These are phyloP conservation scores for Agelastica alni DNA, from an alignment of 2,888 invertebrate species.

Conservation along the genomic window DNA sequence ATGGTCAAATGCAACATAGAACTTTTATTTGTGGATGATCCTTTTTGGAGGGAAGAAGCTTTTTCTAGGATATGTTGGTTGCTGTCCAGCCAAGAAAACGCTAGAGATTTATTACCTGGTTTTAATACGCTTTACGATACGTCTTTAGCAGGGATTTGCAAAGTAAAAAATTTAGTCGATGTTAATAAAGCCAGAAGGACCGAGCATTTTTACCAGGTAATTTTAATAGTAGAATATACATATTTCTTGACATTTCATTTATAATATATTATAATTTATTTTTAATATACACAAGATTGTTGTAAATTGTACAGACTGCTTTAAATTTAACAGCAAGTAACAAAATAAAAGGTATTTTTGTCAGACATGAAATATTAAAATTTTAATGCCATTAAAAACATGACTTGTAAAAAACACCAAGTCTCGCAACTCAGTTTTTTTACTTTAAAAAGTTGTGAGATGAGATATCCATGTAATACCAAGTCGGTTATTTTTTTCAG, in stretches of 20 bases:
- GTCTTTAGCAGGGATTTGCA: constrained; percentile 56
- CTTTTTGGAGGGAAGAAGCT: constrained; percentile 58
- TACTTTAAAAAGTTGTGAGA: too few species aligned
- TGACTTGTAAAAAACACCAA: too few species aligned
- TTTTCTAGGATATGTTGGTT: constrained; percentile 60
- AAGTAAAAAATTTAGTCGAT: constrained; percentile 50
- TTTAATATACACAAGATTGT: too few species aligned
- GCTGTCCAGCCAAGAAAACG: constrained; percentile 56
- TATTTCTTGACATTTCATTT: too few species aligned
- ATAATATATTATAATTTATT: not conserved
- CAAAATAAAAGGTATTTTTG: too few species aligned
- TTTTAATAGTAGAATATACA: constrained; percentile 3
- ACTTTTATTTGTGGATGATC: constrained; percentile 56
- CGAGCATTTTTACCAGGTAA: constrained; percentile 56
- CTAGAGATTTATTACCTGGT: constrained; percentile 56
- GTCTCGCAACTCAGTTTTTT: too few species aligned
- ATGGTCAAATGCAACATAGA: constrained; percentile 60
- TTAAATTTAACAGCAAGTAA: too few species aligned
- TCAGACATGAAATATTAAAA: too few species aligned
- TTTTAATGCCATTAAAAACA: too few species aligned
- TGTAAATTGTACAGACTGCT: too few species aligned
- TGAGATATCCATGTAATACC: too few species aligned
- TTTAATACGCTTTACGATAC: constrained; percentile 58
- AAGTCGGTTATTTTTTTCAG: too few species aligned
- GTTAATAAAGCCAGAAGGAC: constrained; percentile 47